Conservation (phyloP, 2,797 vertebrate species). For the Phylloscopus collybita region DNA sequence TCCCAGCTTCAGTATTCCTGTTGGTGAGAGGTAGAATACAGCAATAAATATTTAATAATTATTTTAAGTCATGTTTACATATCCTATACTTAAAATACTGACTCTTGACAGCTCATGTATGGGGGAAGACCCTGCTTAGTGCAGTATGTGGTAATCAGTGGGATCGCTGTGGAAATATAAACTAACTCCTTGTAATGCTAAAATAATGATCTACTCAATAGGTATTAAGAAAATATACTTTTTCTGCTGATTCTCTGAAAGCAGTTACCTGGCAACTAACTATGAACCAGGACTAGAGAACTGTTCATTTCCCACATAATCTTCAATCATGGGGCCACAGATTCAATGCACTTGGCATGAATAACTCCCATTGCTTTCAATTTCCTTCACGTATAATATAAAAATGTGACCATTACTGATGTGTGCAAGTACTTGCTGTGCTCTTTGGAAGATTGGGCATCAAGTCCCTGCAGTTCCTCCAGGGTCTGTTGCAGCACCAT, state of each 20-base stretch:
- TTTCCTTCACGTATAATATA: background rate
- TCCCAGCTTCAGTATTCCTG: background rate
- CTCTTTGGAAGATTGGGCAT: background rate
- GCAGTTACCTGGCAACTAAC: background rate
- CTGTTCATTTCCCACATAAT: background rate
- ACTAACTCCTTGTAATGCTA: background rate
- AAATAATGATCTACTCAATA: background rate
- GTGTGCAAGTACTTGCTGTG: background rate
- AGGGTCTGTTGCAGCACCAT: background rate
- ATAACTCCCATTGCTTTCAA: background rate
- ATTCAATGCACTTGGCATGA: background rate
- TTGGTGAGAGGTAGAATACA: background rate
- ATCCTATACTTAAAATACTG: background rate
- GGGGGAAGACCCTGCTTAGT: background rate
- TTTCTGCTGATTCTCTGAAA: background rate
- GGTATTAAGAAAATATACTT: background rate
- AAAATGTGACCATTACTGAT: background rate
- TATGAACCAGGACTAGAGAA: background rate
- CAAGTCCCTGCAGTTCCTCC: background rate
- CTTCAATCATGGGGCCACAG: background rate
- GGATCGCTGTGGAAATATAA: background rate
- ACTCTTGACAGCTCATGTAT: background rate
- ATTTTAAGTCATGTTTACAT: background rate
- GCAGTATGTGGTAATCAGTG: background rate
- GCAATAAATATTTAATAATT: background rate